These are phyloP conservation scores for Nomada hirtipes DNA, from an alignment of 2,888 invertebrate species.

Conservation along the genomic window DNA sequence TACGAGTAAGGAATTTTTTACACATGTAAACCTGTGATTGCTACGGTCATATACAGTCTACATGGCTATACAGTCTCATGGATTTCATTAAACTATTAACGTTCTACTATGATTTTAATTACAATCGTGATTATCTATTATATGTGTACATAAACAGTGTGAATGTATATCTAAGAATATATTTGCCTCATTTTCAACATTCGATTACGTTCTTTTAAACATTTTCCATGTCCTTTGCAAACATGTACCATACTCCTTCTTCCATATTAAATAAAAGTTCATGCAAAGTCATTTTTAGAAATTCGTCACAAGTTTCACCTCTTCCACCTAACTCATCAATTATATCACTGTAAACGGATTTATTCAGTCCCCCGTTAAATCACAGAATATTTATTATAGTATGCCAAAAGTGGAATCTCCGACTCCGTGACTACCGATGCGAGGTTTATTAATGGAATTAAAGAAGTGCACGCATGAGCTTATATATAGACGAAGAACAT, in stretches of 20 bases:
- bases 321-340: constrained; percentile 72
- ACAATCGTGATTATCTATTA: constrained; percentile 61
- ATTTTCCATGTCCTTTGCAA: constrained; percentile 36
- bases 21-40: constrained; percentile 68
- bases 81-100: constrained; percentile 55
- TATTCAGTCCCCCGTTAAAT: constrained; percentile 52
- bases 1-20: constrained; percentile 63
- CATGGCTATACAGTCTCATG: constrained; percentile 49
- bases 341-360: constrained; percentile 46
- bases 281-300: background rate
- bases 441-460: constrained; percentile 60
- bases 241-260: background rate
- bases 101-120: constrained; percentile 62
- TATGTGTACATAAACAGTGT: constrained; percentile 68
- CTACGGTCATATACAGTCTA: constrained; percentile 59
- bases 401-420: constrained; percentile 72
- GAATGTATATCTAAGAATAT: constrained; percentile 71
- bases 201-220: constrained; percentile 56
- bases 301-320: constrained; percentile 51
- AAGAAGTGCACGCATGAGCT: constrained; percentile 50
- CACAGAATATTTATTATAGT: constrained; percentile 70
- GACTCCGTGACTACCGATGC: constrained; percentile 63
- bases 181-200: constrained; percentile 67
- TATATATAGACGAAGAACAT: constrained; percentile 60
- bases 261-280: constrained; percentile 17